Conservation (phyloP, 2,113 vertebrate genomes). For the Cepphus grylle region DNA sequence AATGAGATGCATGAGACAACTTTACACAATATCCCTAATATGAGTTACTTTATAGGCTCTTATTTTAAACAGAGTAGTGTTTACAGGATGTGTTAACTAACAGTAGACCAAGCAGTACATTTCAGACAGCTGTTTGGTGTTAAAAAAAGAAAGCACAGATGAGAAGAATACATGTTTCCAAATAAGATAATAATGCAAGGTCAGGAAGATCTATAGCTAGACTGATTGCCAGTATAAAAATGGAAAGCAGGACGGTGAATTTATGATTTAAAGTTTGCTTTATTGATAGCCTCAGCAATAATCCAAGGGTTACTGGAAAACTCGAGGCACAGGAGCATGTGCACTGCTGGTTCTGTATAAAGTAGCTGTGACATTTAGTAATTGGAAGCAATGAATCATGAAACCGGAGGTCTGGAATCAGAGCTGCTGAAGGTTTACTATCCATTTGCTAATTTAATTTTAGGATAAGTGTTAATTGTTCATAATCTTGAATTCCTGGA, state of each 20-base stretch:
- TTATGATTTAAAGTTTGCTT: background rate
- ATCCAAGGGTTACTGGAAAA: background rate
- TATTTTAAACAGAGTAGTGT: background rate
- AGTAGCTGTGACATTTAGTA: constrained; percentile 16
- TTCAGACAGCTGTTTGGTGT: background rate
- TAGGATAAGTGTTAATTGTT: background rate
- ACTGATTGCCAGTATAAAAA: background rate
- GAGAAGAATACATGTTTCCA: background rate
- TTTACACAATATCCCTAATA: background rate
- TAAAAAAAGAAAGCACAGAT: background rate
- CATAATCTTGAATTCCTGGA: background rate
- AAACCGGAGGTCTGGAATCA: constrained; percentile 11
- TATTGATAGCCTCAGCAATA: background rate
- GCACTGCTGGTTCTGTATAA: background rate
- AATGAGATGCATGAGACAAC: background rate
- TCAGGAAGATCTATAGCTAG: background rate
- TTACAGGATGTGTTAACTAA: background rate
- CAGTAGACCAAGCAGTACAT: background rate
- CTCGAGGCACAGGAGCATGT: background rate
- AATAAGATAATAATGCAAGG: background rate
- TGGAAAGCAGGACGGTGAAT: background rate
- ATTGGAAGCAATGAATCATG: constrained; percentile 42
- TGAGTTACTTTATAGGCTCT: background rate
- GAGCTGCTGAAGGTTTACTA: background rate
- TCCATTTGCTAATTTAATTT: background rate